Conservation (phyloP, 2,797 vertebrate genomes). For the Mormyrops boulengeri region DNA sequence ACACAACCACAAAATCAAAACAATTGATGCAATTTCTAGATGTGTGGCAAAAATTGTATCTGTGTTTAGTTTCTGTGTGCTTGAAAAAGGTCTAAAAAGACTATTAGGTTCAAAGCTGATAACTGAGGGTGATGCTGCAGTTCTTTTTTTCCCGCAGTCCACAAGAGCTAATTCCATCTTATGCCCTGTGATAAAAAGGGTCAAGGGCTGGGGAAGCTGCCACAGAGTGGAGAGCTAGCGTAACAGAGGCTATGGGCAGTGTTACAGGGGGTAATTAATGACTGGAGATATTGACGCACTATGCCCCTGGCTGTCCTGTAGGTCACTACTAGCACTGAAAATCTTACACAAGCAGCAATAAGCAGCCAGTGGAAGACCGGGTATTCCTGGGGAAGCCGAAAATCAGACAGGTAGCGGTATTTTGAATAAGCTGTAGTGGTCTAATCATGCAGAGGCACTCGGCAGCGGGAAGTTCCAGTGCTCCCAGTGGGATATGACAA, state of each 20-base stretch:
- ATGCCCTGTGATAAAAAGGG: conserved; percentile 1
- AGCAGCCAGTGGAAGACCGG: neutral
- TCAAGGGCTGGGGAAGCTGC: neutral
- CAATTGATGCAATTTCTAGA: neutral
- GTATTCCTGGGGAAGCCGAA: neutral
- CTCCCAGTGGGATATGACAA: neutral
- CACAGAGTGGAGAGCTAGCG: neutral
- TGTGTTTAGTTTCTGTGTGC: neutral
- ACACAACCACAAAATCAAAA: neutral
- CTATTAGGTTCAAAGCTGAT: neutral
- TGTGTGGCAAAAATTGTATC: neutral
- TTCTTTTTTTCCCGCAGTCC: neutral
- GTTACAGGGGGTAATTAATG: conserved; percentile 1
- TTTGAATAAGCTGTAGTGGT: neutral
- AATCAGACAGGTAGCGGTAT: neutral
- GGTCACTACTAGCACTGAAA: neutral
- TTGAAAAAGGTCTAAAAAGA: neutral
- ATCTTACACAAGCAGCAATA: neutral
- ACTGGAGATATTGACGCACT: neutral
- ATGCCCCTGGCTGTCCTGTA: neutral
- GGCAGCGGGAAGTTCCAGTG: neutral
- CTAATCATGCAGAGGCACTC: neutral
- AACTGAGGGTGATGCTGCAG: neutral
- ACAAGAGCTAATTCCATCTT: neutral
- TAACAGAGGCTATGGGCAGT: neutral